phyloP scores from a whole-genome alignment of 2,113 vertebrate species.

The Onychostoma macrolepis region DNA sequence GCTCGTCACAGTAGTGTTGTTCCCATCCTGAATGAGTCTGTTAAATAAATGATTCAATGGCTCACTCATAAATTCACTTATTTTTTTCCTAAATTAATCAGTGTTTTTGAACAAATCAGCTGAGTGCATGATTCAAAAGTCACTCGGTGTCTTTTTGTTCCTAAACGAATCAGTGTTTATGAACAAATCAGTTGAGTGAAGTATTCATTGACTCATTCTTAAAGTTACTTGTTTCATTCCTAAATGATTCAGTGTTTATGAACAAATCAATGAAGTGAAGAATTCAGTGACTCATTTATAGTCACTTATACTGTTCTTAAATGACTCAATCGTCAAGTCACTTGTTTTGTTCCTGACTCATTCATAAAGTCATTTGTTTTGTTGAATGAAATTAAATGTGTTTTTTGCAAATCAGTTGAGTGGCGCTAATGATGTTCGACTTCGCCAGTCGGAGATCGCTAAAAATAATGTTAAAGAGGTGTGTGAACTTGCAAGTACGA shows the following conservation, averaged over 20 bases:
- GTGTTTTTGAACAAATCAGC: neutral
- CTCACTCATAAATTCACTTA: neutral
- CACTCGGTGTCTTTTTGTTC: neutral
- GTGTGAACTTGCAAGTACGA: too few species aligned
- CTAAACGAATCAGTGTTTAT: neutral
- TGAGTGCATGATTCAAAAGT: too few species aligned
- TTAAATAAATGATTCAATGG: neutral
- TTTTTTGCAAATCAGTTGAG: neutral
- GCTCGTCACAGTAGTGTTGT: neutral
- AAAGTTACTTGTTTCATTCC: neutral
- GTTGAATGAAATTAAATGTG: neutral
- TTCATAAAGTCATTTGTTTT: neutral
- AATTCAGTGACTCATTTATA: too few species aligned
- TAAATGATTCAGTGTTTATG: too few species aligned
- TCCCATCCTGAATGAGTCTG: neutral
- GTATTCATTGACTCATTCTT: neutral
- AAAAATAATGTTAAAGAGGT: too few species aligned
- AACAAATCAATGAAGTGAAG: too few species aligned
- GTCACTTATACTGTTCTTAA: neutral
- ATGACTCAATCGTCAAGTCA: neutral
- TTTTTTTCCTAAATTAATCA: neutral
- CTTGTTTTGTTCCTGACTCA: neutral
- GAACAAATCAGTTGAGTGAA: neutral
- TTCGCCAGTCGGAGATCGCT: too few species aligned
- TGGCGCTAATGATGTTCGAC: too few species aligned